Evolutionary conservation across 1,140 invertebrate species (phyloP), one percentile per base, ranked within the genome.

Genomic region (Colletes latitarsis): DNA sequence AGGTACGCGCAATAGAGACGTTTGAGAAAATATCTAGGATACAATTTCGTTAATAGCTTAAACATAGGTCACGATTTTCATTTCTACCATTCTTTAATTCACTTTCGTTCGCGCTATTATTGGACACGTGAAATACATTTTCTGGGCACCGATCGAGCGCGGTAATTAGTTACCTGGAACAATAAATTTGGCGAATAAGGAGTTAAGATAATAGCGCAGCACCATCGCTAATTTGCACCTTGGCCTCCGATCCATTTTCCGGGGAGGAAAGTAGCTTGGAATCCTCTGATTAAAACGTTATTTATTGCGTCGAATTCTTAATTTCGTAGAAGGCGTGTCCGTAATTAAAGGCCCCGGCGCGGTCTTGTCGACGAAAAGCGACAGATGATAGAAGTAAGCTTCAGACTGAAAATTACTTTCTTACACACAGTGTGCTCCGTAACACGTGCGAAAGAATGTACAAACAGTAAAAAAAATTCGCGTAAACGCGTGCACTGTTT

Each of bases 221-320:
- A 58, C 71, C 82, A 79, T 78, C 70, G 80, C 84, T 89, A 89
- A 89, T 89, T 85, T 88, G 75, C 85, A 63, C 67, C 74, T 64
- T 73, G 43, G 55, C 74, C 57, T 19, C 39, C 60, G 80, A 52
- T 58, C 73, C 64, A 41, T 43, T 60, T 63, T 69, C 19, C 62
- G 53, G 10, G 60, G 21, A 53, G 75, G 53, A 21, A 55, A 62
- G 71, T 57, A 68, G 67, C 69, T 64, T 88, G 77, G 84, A 89
- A 88, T 85, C 81, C 71, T 60, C 86, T 88, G 86, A 89, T 89
- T 89, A 88, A 89, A 89, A 88, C 82, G 83, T 88, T 90, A 89
- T 90, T 90, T 89, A 89, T 90, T 84, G 82, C 85, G 83, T 77
- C 82, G 82, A 87, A 87, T 90, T 90, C 85, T 87, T 87, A 83